Conservation (phyloP, 2,888 invertebrate species). For the Muschampia plurimacula region DNA sequence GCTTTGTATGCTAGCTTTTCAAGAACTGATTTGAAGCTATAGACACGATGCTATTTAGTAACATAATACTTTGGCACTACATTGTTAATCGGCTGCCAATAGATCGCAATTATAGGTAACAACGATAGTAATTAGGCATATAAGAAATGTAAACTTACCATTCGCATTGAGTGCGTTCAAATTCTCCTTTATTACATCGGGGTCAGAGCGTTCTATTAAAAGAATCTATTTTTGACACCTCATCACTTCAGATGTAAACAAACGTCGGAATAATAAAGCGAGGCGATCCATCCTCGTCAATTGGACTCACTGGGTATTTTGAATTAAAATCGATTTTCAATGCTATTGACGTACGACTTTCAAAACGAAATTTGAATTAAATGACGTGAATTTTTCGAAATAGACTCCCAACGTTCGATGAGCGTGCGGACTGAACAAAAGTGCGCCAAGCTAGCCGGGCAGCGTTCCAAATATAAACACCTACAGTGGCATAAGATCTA, state of each 20-base stretch:
- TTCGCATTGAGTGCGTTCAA: constrained; percentile 57
- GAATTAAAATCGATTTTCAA: constrained; percentile 19
- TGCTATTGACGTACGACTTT: constrained; percentile 40
- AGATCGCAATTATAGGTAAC: constrained; percentile 56
- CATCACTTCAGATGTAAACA: constrained; percentile 65
- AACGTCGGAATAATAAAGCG: constrained; percentile 52
- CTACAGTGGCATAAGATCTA: constrained; percentile 62
- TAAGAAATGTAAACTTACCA: constrained; percentile 70
- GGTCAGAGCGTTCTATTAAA: constrained; percentile 76
- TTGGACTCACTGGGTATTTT: constrained; percentile 17
- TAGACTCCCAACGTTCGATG: constrained; percentile 62
- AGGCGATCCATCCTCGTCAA: constrained; percentile 58
- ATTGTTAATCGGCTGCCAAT: constrained; percentile 69
- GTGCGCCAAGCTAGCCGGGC: constrained; percentile 74
- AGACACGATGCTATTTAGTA: constrained; percentile 51
- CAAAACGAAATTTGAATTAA: constrained; percentile 44
- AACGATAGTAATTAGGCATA: constrained; percentile 54
- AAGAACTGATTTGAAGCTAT: constrained; percentile 56
- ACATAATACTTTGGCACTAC: constrained; percentile 62
- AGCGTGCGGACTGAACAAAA: constrained; percentile 64
- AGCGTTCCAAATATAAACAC: constrained; percentile 79
- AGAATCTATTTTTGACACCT: constrained; percentile 78
- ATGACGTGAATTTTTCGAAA: constrained; percentile 58
- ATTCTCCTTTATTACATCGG: constrained; percentile 66
- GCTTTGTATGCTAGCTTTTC: constrained; percentile 42